Percentiles rank a stretch among this genome's conserved stretches.
Evolutionary conservation across 2,888 invertebrate genomes (phyloP).

Genomic region (Seladonia tumulorum): DNA sequence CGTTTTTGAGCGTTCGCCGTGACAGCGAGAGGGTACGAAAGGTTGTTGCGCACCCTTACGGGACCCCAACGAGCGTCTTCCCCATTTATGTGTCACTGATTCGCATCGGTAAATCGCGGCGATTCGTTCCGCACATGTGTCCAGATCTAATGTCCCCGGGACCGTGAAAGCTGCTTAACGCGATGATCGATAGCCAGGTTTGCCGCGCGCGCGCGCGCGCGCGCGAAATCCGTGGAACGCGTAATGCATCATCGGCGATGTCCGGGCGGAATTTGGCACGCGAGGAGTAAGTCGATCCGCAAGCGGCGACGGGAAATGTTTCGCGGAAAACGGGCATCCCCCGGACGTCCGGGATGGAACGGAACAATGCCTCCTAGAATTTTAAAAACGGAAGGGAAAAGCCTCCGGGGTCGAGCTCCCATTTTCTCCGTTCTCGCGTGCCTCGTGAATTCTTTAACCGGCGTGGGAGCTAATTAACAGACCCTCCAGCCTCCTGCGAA

Average conservation of each 20-base stretch:
- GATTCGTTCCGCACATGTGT: constrained; percentile 79
- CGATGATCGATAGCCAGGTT: constrained; percentile 65
- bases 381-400: background rate
- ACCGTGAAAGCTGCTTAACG: constrained; percentile 72
- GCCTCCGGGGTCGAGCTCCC: background rate
- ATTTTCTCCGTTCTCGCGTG: background rate
- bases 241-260: constrained; percentile 52
- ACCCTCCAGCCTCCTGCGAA: background rate
- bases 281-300: constrained; percentile 60
- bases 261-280: constrained; percentile 51
- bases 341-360: background rate
- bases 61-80: constrained; percentile 54
- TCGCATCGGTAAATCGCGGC: constrained; percentile 70
- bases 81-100: constrained; percentile 69
- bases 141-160: constrained; percentile 71
- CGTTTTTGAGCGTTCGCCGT: background rate
- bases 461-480: constrained; percentile 33
- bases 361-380: constrained; percentile 5
- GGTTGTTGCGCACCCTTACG: constrained; percentile 32
- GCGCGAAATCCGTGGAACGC: constrained; percentile 64
- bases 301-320: background rate
- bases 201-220: background rate
- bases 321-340: background rate
- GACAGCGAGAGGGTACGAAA: background rate
- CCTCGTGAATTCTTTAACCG: constrained; percentile 34